Evolutionary conservation across 2,888 invertebrate genomes (phyloP).

Genomic region (Drosophila subsilvestris): DNA sequence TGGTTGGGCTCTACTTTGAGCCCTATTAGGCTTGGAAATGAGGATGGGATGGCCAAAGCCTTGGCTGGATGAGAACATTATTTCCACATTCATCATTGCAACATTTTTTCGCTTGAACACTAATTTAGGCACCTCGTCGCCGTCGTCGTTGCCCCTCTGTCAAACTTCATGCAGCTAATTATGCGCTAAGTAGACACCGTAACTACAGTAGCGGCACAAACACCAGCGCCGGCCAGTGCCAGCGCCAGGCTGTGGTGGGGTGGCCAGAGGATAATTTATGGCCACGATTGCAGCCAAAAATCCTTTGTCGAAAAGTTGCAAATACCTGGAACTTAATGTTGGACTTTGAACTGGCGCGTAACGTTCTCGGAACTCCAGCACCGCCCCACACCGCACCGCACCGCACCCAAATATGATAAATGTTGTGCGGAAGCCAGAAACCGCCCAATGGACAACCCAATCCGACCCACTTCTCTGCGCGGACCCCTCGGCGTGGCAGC

Average conservation of each 20-base stretch:
- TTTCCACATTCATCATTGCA: slow-evolving; percentile 70
- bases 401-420: slow-evolving; percentile 71
- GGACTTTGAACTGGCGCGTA: slow-evolving; percentile 73
- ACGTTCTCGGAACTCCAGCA: slow-evolving; percentile 17
- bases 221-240: background rate
- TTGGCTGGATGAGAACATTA: slow-evolving; percentile 55
- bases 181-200: slow-evolving; percentile 76
- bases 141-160: slow-evolving; percentile 23
- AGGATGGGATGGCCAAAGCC: slow-evolving; percentile 3
- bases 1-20: background rate
- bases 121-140: slow-evolving; percentile 36
- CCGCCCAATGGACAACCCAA: slow-evolving; percentile 26
- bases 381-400: slow-evolving; percentile 23
- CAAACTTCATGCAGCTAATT: slow-evolving; percentile 76
- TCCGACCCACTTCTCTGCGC: background rate
- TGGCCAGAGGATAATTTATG: slow-evolving; percentile 66
- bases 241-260: slow-evolving; percentile 28
- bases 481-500: slow-evolving; percentile 11
- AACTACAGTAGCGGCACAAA: slow-evolving; percentile 29
- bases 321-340: slow-evolving; percentile 79
- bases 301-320: slow-evolving; percentile 79
- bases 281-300: slow-evolving; percentile 78
- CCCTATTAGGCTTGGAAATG: background rate
- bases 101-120: slow-evolving; percentile 54
- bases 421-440: slow-evolving; percentile 65